Base-by-base conservation (phyloP, 1,140 invertebrate genomes). In the Potamilus streckersoni region DNA sequence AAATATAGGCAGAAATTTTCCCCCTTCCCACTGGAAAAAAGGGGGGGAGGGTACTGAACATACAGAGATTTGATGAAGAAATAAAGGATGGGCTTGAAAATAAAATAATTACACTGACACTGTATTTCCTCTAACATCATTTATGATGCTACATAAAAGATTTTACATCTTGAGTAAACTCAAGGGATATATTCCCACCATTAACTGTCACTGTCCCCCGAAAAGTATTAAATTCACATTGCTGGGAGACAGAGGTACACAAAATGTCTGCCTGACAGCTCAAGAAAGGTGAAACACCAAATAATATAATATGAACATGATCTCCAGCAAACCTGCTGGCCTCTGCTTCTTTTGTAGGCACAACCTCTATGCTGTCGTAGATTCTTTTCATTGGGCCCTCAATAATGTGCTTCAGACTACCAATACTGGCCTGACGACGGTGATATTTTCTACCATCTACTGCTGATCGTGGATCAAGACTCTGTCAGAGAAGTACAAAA, bases 341-440 rank as follows among this genome's bases (percentile, higher is more conserved):
- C 83, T 93, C 92, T 88, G 90, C 90, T 27, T 85, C 84, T 76
- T 82, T 83, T 31, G 90, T 91, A 27, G 90, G 90, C 0, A 90
- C 89, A 13, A 91, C 80, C 70, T 88, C 82, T 78, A 87, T 85
- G 74, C 85, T 86, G 74, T 86, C 85, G 80, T 81, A 86, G 6
- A 86, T 81, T 63, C 83, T 73, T 69, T 88, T 86, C 86, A 88
- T 86, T 62, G 85, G 84, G 62, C 86, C 85, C 57, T 88, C 85
- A 78, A 84, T 84, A 49, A 84, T 79, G 62, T 84, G 83, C 27
- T 85, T 86, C n/a, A 85, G 76, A 38, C 83, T 86, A 16, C 83
- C 82, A 73, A 75, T 85, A 64, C 86, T 86, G 60, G 79, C 67
- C 38, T 86, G 84, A 38, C 84, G 79, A 6, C 83, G 59, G 63